Base-by-base conservation (phyloP, 2,888 invertebrate species). In the Chloromyia formosa region DNA sequence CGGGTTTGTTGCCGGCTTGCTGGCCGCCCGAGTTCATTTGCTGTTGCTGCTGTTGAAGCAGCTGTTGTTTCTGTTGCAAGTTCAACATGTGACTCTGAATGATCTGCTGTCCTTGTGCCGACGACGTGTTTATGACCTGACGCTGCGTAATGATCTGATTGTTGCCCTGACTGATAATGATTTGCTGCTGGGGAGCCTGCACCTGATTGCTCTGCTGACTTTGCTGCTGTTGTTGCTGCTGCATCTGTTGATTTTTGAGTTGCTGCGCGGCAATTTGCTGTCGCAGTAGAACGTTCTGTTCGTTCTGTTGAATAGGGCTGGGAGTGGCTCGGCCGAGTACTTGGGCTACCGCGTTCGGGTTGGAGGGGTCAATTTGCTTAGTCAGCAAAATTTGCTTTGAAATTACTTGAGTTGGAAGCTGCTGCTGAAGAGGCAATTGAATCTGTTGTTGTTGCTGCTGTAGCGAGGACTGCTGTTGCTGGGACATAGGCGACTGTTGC, bases 61-160 rank as follows among this genome's bases (percentile, higher is more conserved):
- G 68, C 18, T 81, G 81, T 62, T 81, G 81, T 35, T 81, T 82
- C 72, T 82, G 82, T 64, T 84, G 85, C 49, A 83, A 81, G 74
- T 80, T 84, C 69, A 83, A 78, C 83, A 84, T 83, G 72, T 85
- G 85, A 75, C 81, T 84, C 76, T 85, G 85, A 49, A 85, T 84
- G n/a, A 85, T 83, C 78, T 85, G 85, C 53, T 85, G 85, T 0
- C 85, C 85, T 61, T 85, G 85, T 1, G 82, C 81, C 0, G 85
- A 84, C 1, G 85, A 83, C 1, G 85, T 84, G 66, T 85, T 85
- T 18, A 85, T 84, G 0, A 85, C 82, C 73, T 85, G 85, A 0
- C 83, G 80, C 69, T 84, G 84, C 2, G 83, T 81, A 14, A 84
- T 84, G 1, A 84, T 82, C 77, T 83, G 84, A 75, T 82, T 80